Base-by-base conservation (phyloP, 2,797 vertebrate genomes). In the Sebastolobus alascanus region DNA sequence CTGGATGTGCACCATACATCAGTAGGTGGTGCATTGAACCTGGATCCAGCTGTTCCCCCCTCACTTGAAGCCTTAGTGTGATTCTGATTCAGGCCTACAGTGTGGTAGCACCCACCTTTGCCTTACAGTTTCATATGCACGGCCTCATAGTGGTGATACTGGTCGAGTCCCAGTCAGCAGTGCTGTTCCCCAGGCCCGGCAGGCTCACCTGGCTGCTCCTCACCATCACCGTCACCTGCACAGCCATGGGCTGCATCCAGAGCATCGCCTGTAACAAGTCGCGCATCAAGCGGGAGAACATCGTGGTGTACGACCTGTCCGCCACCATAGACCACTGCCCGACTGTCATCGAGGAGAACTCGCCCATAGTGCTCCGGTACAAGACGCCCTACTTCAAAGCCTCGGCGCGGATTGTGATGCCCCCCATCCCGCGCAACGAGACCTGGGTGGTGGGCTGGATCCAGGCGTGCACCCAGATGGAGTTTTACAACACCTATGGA, bases 371-470 rank as follows among this genome's bases (percentile, higher is more conserved):
- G 90, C 96, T 99, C 79, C 97, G 98, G 10, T 99, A 99, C 96
- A 98, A 97, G 94, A 99, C 98, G 77, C 98, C 98, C 70, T 99
- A 99, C 90, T 99, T 99, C 94, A 98, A 98, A 94, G 98, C 98
- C 65, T 97, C 97, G 27, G 98, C 98, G 68, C 96, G 97, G 76
- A 96, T 99, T 84, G 96, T 97, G 86, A 98, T 99, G 97, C 98
- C 98, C 64, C 97, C 98, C 31, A 96, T 99, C 74, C 96, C 97
- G 80, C 97, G 98, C 82, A 97, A 97, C 46, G 98, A 99, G 95
- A 98, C 97, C 68, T 99, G 98, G 98, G 97, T 99, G 92, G 97
- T 99, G 87, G 98, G 98, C 88, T 99, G 98, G 98, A 99, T 99
- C 91, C 98, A 99, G 95, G 98, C 97, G 84, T 99, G 98, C 96